A percentile compares a stretch with the other conserved stretches of the same genome.
These are phyloP conservation scores for Leptinotarsa texana DNA, from an alignment of 1,140 invertebrate species.

Conservation along the genomic window DNA sequence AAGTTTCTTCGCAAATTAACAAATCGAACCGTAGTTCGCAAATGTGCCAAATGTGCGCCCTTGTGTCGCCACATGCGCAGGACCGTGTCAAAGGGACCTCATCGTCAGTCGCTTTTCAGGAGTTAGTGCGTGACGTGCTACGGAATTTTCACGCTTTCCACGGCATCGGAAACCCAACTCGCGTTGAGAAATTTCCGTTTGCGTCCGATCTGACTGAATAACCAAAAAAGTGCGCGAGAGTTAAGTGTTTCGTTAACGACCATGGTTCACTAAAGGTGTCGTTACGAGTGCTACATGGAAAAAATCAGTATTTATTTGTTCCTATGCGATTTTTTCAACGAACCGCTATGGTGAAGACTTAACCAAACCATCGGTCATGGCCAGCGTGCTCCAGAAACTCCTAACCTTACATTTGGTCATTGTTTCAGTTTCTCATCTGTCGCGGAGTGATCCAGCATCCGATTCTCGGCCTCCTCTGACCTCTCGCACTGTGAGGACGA, in stretches of 20 bases:
- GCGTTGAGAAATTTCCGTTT: background rate
- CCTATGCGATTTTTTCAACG: background rate
- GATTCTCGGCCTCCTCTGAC: constrained; percentile 61
- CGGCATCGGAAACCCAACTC: constrained; percentile 9
- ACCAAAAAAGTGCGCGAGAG: background rate
- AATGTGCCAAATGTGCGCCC: constrained; percentile 44
- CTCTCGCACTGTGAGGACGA: constrained; percentile 81
- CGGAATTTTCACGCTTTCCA: constrained; percentile 36
- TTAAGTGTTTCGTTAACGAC: background rate
- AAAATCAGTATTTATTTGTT: constrained; percentile 4
- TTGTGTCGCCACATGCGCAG: constrained; percentile 49
- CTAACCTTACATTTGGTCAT: background rate
- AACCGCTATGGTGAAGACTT: background rate
- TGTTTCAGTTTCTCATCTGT: background rate
- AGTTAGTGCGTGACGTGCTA: constrained; percentile 24
- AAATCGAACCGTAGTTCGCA: constrained; percentile 50
- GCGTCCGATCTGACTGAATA: background rate
- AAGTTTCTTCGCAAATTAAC: constrained; percentile 50
- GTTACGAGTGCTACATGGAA: background rate
- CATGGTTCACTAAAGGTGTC: background rate
- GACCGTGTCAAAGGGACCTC: constrained; percentile 40
- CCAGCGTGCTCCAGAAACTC: background rate
- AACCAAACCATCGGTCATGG: background rate
- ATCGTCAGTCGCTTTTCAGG: constrained; percentile 50
- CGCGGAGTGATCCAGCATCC: constrained; percentile 53